phyloP scores from a whole-genome alignment of 2,113 vertebrate genomes.

The Sciurus niger region DNA sequence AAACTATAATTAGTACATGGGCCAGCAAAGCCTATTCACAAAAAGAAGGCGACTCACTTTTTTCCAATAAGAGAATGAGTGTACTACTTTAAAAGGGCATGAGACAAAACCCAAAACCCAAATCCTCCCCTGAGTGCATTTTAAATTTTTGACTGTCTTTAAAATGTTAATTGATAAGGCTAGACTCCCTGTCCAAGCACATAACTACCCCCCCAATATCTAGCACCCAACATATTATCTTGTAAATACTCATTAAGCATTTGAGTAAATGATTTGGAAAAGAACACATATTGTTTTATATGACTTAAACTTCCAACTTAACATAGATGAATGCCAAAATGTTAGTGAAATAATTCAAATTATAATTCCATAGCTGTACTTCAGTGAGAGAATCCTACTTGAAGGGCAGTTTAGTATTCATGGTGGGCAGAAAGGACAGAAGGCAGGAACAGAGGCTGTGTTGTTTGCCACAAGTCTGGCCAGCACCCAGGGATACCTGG shows the following conservation, averaged over 20 bases:
- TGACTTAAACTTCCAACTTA: background rate
- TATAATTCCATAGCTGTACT: background rate
- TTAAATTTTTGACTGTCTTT: background rate
- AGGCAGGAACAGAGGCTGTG: background rate
- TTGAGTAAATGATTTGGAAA: slow-evolving; percentile 17
- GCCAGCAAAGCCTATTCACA: background rate
- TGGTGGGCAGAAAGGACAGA: background rate
- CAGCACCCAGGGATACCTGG: background rate
- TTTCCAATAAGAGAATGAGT: background rate
- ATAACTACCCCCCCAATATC: background rate
- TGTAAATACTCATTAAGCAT: background rate
- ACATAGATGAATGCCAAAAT: background rate
- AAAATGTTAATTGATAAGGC: too few species aligned
- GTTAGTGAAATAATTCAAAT: slow-evolving; percentile 21
- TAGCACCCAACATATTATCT: background rate
- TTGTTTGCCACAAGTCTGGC: background rate
- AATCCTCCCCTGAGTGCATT: background rate
- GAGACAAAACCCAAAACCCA: background rate
- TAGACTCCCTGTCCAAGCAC: too few species aligned
- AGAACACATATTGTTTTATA: background rate
- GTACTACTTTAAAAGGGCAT: background rate
- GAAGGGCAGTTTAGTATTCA: background rate
- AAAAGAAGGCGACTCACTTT: background rate
- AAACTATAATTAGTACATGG: background rate
- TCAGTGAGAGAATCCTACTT: background rate